Evolutionary conservation across 2,797 vertebrate genomes (phyloP).

Genomic region (Tauraco hartlaubi): DNA sequence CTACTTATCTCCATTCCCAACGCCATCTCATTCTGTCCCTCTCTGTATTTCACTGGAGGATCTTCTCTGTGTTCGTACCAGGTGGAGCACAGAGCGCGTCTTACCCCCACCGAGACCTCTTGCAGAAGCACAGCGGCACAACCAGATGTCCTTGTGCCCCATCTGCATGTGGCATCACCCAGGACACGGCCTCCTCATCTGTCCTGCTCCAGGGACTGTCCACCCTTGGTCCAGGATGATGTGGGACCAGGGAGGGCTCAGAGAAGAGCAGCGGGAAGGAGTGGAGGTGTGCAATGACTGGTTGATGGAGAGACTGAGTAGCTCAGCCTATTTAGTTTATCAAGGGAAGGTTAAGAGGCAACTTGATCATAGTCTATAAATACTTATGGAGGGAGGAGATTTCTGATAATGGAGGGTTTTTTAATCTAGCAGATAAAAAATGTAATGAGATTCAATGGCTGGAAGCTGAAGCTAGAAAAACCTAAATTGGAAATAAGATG

Average conservation of each 20-base stretch:
- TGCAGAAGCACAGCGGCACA: neutral
- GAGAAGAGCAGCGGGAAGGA: neutral
- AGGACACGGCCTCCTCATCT: neutral
- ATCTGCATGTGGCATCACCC: neutral
- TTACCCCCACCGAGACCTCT: neutral
- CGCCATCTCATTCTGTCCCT: neutral
- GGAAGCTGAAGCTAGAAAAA: constrained; percentile 68
- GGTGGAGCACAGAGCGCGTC: neutral
- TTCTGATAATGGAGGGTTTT: constrained; percentile 62
- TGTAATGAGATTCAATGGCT: constrained; percentile 66
- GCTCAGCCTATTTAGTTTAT: neutral
- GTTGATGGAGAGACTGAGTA: neutral
- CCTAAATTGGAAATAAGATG: constrained; percentile 68
- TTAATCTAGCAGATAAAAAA: constrained; percentile 73
- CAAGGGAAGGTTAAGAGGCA: constrained; percentile 25
- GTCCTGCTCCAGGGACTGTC: neutral
- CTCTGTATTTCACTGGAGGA: neutral
- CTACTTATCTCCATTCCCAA: neutral
- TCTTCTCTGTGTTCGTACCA: neutral
- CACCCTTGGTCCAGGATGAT: neutral
- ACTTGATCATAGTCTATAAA: constrained; percentile 59
- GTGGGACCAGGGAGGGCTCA: neutral
- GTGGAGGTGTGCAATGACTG: neutral
- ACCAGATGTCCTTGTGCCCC: neutral
- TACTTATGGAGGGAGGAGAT: constrained; percentile 55